Evolutionary conservation across 1,140 invertebrate genomes (phyloP).

Genomic region (Drosophila repletoides): DNA sequence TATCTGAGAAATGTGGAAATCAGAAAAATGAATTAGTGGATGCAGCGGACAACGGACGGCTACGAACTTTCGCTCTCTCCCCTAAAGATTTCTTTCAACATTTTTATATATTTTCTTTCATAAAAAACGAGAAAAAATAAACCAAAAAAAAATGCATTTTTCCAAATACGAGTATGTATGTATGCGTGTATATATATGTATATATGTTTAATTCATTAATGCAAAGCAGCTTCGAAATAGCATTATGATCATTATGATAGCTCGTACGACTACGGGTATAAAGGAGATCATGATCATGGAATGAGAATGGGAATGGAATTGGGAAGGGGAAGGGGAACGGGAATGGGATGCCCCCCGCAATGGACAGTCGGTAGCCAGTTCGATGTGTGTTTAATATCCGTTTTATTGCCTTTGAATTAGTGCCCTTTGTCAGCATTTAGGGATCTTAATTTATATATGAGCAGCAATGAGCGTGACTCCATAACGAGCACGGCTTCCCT

Average conservation of each 20-base stretch:
- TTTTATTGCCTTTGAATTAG: conserved; percentile 80
- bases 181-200: not conserved
- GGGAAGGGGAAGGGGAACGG: not conserved
- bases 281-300: not conserved
- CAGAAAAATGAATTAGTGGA: conserved; percentile 75
- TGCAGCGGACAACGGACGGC: conserved; percentile 1
- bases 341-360: not conserved
- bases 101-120: conserved; percentile 64
- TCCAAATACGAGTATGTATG: too few relatives aligned
- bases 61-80: conserved; percentile 29
- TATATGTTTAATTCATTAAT: conserved; percentile 31
- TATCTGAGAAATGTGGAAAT: conserved; percentile 67
- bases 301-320: not conserved
- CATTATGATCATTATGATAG: not conserved
- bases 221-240: conserved; percentile 1
- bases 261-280: too few relatives aligned
- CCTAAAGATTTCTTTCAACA: conserved; percentile 49
- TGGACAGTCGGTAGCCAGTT: conserved; percentile 62
- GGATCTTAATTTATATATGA: conserved; percentile 77
- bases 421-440: conserved; percentile 78
- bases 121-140: conserved; percentile 34
- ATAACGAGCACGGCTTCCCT: conserved; percentile 63
- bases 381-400: conserved; percentile 79
- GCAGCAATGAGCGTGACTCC: conserved; percentile 67
- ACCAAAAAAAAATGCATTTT: conserved; percentile 45